Percentiles rank a stretch among this genome's conserved stretches.
Conservation (phyloP, 2,797 vertebrate genomes). For the Nothura maculosa region DNA sequence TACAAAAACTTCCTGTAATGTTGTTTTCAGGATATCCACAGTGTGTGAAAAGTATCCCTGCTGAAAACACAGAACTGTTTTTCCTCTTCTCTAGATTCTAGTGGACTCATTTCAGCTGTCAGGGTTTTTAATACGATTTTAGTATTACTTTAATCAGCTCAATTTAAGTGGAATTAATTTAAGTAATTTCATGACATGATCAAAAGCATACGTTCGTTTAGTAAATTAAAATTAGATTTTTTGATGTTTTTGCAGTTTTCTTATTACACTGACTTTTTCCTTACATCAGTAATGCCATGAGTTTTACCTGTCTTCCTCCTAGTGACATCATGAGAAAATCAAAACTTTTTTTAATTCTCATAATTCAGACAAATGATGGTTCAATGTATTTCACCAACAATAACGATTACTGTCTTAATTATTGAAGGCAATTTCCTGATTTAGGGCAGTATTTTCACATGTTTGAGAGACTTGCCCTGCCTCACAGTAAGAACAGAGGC, state of each 20-base stretch:
- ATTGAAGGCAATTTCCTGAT: neutral
- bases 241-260: neutral
- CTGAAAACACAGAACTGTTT: neutral
- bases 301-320: neutral
- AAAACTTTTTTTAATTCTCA: neutral
- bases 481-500: neutral
- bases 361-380: neutral
- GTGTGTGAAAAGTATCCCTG: neutral
- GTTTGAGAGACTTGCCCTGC: neutral
- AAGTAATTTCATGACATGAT: neutral
- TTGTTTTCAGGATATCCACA: neutral
- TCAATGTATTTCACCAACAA: rapidly evolving
- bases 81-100: neutral
- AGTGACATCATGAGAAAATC: neutral
- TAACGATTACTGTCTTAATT: neutral
- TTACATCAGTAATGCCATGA: neutral
- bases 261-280: neutral
- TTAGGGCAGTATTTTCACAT: neutral
- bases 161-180: neutral
- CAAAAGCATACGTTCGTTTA: neutral
- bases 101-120: neutral
- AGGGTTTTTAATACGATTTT: neutral
- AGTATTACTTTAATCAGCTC: neutral
- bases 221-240: neutral
- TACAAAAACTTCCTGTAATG: neutral